These are phyloP conservation scores for Spicauda simplicius DNA, from an alignment of 2,888 invertebrate species.

Conservation along the genomic window DNA sequence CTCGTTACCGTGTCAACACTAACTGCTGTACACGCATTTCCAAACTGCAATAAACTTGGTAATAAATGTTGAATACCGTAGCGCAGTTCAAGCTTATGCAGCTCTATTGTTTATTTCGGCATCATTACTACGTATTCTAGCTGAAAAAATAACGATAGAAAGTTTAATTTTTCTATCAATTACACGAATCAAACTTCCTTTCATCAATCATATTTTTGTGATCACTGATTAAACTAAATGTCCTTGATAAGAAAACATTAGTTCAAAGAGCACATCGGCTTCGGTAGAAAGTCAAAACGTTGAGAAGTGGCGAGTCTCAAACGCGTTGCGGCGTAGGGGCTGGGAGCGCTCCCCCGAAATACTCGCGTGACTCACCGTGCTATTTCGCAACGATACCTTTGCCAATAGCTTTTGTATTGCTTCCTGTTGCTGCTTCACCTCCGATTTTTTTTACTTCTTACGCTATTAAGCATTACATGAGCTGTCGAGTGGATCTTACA, in stretches of 20 bases:
- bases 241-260: not conserved
- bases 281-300: constrained; percentile 20
- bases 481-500: no score
- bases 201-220: not conserved
- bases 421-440: constrained; percentile 69
- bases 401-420: constrained; percentile 80
- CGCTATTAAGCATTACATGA: not conserved
- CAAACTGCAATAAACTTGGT: constrained; percentile 6
- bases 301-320: constrained; percentile 29
- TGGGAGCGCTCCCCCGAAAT: constrained; percentile 62
- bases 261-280: not conserved
- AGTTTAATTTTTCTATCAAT: no score
- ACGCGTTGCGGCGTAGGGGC: constrained; percentile 40
- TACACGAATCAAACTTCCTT: no score
- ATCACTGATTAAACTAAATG: not conserved
- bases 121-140: not conserved
- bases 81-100: not conserved
- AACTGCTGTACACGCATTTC: constrained; percentile 12
- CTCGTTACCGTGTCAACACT: constrained; percentile 10
- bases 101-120: not conserved
- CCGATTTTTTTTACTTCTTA: constrained; percentile 22
- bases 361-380: constrained; percentile 71
- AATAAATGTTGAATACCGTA: not conserved
- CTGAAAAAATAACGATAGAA: no score
- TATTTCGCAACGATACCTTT: constrained; percentile 79